Evolutionary conservation across 1,140 invertebrate species (phyloP).

Genomic region (Tetramorium parvispinum): DNA sequence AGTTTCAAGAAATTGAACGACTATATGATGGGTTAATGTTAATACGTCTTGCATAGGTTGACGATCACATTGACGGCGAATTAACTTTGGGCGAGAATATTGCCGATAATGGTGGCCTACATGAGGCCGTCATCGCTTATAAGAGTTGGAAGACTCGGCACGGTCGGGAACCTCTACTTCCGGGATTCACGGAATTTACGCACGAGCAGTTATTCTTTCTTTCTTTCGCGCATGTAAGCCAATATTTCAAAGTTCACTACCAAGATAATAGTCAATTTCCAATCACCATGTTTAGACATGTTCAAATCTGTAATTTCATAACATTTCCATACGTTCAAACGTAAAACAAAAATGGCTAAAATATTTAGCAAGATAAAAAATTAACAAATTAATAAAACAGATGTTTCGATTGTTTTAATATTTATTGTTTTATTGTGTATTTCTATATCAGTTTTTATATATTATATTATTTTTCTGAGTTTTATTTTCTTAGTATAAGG

Average conservation of each 20-base stretch:
- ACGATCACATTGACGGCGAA: conserved; percentile 90
- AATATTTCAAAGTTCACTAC: neutral
- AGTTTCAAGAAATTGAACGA: neutral
- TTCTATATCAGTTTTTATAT: neutral
- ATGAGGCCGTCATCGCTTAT: conserved; percentile 92
- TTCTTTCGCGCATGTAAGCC: conserved; percentile 92
- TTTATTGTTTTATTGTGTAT: too few relatives aligned
- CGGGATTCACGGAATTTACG: conserved; percentile 91
- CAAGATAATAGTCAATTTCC: neutral
- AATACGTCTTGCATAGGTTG: conserved; percentile 70
- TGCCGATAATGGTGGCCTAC: conserved; percentile 95
- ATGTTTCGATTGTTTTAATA: neutral
- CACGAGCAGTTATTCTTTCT: conserved; percentile 96
- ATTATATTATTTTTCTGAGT: neutral
- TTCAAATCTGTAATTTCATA: neutral
- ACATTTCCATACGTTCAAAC: neutral
- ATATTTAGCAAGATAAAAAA: neutral
- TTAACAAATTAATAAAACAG: neutral
- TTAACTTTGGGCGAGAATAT: conserved; percentile 95
- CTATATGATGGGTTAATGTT: neutral
- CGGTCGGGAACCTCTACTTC: conserved; percentile 88
- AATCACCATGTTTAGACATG: neutral
- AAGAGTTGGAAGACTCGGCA: conserved; percentile 87
- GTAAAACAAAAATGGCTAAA: neutral
- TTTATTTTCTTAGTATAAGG: neutral